A percentile compares a stretch with the other conserved stretches of the same genome.
Evolutionary conservation across 2,888 invertebrate genomes (phyloP).

Genomic region (Drosophila formosana): DNA sequence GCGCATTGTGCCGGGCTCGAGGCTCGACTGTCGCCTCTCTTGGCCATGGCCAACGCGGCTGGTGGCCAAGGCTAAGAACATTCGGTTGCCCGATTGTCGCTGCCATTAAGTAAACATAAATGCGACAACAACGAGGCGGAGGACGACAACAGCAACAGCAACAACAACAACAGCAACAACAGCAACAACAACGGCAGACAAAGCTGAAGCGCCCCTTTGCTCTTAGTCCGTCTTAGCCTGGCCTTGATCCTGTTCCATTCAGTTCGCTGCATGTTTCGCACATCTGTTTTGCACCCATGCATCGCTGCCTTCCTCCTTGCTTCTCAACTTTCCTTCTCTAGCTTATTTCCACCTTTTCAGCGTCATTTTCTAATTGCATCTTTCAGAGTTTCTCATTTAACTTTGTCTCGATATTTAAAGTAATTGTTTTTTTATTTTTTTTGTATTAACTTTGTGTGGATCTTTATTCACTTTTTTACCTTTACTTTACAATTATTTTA

Average conservation of each 20-base stretch:
- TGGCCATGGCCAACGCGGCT: constrained; percentile 11
- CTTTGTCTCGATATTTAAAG: too few relatives aligned
- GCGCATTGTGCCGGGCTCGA: constrained; percentile 48
- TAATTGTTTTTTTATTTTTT: too few relatives aligned
- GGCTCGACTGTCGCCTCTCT: neutral
- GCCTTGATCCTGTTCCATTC: constrained; percentile 23
- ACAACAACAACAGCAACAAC: constrained; percentile 9
- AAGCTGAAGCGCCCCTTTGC: constrained; percentile 7
- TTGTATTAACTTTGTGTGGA: too few relatives aligned
- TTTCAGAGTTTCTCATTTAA: too few relatives aligned
- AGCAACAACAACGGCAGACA: constrained; percentile 18
- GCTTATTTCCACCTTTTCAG: too few relatives aligned
- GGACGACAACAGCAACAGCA: constrained; percentile 36
- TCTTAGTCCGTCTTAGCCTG: neutral
- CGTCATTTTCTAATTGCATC: too few relatives aligned
- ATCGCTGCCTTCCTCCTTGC: neutral
- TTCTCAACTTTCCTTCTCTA: neutral
- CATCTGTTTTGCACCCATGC: constrained; percentile 6
- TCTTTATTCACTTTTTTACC: too few relatives aligned
- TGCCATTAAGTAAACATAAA: constrained; percentile 74
- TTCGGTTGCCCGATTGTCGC: constrained; percentile 71
- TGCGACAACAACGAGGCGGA: constrained; percentile 51
- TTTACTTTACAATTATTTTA: too few relatives aligned
- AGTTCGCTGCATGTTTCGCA: constrained; percentile 30
- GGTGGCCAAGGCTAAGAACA: constrained; percentile 69